A percentile compares a stretch with the other conserved stretches of the same genome.
phyloP scores from a whole-genome alignment of 2,113 vertebrate species.

The Vombatus ursinus region DNA sequence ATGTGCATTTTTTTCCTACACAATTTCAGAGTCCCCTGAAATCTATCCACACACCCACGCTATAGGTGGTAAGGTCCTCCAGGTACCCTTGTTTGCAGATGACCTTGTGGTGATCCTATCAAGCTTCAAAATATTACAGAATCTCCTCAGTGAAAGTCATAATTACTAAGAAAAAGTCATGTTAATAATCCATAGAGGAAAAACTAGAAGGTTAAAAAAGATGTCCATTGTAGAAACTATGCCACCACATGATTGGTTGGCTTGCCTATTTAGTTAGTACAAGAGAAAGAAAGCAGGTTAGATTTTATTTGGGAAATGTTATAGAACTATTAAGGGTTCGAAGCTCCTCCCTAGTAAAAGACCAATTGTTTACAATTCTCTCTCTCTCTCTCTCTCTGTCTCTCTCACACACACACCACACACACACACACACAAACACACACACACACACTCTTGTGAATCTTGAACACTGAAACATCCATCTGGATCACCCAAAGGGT shows the following conservation, averaged over 20 bases:
- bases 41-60: background rate
- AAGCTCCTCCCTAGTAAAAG: background rate
- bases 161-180: background rate
- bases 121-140: background rate
- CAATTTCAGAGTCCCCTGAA: background rate
- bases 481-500: too few relatives aligned
- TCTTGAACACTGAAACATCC: too few relatives aligned
- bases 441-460: too few relatives aligned
- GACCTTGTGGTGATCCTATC: background rate
- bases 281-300: background rate
- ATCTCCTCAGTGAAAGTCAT: background rate
- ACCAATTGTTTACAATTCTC: background rate
- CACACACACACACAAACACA: too few relatives aligned
- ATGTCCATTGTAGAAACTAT: background rate
- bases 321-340: background rate
- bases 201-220: background rate
- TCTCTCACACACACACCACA: too few relatives aligned
- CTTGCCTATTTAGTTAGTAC: background rate
- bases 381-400: too few relatives aligned
- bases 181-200: background rate
- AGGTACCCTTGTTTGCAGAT: background rate
- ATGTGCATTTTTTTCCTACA: background rate
- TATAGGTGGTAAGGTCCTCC: background rate
- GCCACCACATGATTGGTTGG: background rate
- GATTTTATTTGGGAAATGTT: background rate